Base-by-base conservation (phyloP, 2,888 invertebrate species). In the Calliphora vomitoria region DNA sequence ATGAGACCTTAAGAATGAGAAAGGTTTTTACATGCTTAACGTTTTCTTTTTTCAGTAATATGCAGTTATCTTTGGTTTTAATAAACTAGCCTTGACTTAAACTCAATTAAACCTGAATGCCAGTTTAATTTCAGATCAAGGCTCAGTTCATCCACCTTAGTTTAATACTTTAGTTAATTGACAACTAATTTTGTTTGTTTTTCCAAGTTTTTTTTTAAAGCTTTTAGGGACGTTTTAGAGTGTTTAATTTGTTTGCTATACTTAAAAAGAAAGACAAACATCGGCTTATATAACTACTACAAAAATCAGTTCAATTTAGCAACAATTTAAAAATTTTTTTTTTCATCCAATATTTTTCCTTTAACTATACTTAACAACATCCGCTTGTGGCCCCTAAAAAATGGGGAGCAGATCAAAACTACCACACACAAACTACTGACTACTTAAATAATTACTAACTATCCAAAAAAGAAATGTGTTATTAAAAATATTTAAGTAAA, bases 231-330 rank as follows among this genome's bases (percentile, higher is more conserved):
- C 83, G 83, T 82, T 75, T 68, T 50, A 13, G 15, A 31, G 25
- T 41, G 20, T 55, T 31, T 4, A 55, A 47, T 11, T 44, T 58
- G 35, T 35, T 74, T 53, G 25, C 25, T 25, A 25, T 25, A n/a
- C 58, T 58, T 58, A 58, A 74, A 35, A 74, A 58, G 66, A 66
- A 18, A 80, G 47, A 35, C 25, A 41, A 50, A 58, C 31, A 66
- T 64, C 44, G 31, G 58, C 82, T 82, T 82, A 66, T 13, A 64
- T 47, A 41, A 38, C 64, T 79, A 81, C 44, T 69, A 68, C 4
- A 85, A 81, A 81, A 81, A 75, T 85, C 85, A 85, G 85, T 85
- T 75, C 85, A 75, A 69, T 85, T 83, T 80, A 68, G 58, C 85
- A 81, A 85, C n/a, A 69, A 75, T 62, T 75, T 75, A 35, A 25